Evolutionary conservation across 1,140 invertebrate genomes (phyloP).

Genomic region (Semibalanus balanoides): DNA sequence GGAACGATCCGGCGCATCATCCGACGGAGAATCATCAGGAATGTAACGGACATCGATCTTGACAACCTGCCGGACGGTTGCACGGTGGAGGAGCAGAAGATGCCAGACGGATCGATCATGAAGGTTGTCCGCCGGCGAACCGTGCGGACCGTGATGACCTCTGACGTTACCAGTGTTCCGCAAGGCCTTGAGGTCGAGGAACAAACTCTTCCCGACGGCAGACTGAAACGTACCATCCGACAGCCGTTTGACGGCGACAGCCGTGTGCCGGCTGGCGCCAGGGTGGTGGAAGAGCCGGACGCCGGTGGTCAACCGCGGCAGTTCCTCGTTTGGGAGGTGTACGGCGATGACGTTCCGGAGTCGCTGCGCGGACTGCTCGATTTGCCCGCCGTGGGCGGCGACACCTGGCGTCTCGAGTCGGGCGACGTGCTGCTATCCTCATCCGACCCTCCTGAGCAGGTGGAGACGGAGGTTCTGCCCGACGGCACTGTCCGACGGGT

Average conservation of each 20-base stretch:
- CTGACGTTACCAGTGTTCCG: neutral
- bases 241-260: neutral
- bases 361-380: neutral
- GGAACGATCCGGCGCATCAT: neutral
- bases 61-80: neutral
- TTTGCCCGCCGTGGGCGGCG: neutral
- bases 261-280: neutral
- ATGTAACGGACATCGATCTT: neutral
- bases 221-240: neutral
- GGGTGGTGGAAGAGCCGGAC: neutral
- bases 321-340: neutral
- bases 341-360: neutral
- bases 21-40: neutral
- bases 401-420: neutral
- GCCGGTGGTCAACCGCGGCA: neutral
- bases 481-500: neutral
- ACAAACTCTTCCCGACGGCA: neutral
- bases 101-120: neutral
- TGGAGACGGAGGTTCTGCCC: neutral
- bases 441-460: neutral
- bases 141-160: neutral
- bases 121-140: neutral
- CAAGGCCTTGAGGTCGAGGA: neutral
- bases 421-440: neutral
- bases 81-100: neutral